Conservation (phyloP, 2,113 vertebrate species). For the Syngnathus scovelli region DNA sequence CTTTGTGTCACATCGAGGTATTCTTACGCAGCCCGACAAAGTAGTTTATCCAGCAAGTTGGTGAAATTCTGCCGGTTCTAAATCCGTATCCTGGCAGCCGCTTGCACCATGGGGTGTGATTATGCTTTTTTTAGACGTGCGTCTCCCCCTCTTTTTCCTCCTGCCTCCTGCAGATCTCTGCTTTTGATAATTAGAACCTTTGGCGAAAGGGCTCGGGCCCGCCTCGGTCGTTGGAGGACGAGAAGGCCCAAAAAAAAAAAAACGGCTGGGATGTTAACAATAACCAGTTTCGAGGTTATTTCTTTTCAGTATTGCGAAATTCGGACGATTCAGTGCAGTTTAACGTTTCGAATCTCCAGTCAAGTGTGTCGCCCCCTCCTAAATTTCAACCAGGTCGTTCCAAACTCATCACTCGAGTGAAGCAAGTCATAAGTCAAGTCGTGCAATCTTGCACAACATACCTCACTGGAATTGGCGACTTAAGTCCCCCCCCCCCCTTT, state of each 20-base stretch:
- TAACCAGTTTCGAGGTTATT: neutral
- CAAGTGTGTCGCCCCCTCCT: no score
- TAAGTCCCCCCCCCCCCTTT: neutral
- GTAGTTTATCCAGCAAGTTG: neutral
- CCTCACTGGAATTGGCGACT: neutral
- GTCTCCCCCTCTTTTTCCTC: slow-evolving; percentile 2
- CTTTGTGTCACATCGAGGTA: neutral
- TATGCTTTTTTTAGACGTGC: slow-evolving; percentile 40
- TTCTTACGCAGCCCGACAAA: neutral
- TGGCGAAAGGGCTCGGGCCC: slow-evolving; percentile 17
- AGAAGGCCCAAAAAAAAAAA: neutral
- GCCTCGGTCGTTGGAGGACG: slow-evolving; percentile 13
- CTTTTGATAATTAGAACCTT: slow-evolving; percentile 42
- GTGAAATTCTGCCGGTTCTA: slow-evolving; percentile 25
- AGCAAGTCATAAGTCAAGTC: neutral
- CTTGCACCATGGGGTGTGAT: slow-evolving; percentile 32
- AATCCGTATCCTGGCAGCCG: slow-evolving; percentile 28
- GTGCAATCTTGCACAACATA: neutral
- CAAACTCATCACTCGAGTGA: neutral
- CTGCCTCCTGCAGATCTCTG: slow-evolving; percentile 24
- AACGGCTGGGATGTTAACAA: neutral
- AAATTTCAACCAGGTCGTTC: neutral
- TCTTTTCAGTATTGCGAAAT: neutral
- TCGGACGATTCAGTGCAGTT: no score
- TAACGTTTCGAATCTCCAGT: no score